Percentiles rank a stretch among this genome's conserved stretches.
These are phyloP conservation scores for Syrphus vitripennis DNA, from an alignment of 2,888 invertebrate species.

Conservation along the genomic window DNA sequence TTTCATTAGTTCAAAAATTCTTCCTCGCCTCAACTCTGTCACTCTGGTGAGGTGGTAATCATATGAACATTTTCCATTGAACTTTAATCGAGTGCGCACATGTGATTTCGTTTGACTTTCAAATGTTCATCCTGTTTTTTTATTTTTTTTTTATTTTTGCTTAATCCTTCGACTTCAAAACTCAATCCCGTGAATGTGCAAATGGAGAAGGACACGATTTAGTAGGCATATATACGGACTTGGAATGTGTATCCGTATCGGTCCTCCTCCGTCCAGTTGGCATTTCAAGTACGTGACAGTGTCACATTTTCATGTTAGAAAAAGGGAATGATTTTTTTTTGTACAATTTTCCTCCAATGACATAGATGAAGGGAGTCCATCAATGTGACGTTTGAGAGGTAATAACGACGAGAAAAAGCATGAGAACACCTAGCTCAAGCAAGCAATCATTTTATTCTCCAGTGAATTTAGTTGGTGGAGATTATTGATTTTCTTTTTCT, in stretches of 20 bases:
- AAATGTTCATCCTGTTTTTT: slow-evolving; percentile 20
- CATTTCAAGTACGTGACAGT: slow-evolving; percentile 4
- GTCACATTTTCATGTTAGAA: slow-evolving; percentile 17
- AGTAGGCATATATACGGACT: neutral
- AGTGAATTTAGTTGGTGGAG: neutral
- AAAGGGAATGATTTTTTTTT: slow-evolving; percentile 26
- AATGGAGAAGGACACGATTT: slow-evolving; percentile 7
- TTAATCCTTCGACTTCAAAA: slow-evolving; percentile 8
- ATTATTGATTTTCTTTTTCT: slow-evolving; percentile 52
- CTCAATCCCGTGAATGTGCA: slow-evolving; percentile 10
- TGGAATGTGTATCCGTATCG: neutral
- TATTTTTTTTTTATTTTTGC: neutral
- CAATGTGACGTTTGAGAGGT: slow-evolving; percentile 30
- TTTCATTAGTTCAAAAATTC: slow-evolving; percentile 4
- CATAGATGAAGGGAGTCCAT: neutral
- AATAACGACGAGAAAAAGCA: slow-evolving; percentile 46
- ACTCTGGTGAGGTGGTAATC: slow-evolving; percentile 37
- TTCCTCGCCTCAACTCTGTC: neutral
- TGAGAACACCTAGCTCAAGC: neutral
- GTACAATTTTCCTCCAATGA: slow-evolving; percentile 39
- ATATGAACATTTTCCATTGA: slow-evolving; percentile 44
- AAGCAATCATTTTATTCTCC: slow-evolving; percentile 45
- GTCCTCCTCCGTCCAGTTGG: slow-evolving; percentile 5
- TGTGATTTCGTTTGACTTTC: slow-evolving; percentile 52
- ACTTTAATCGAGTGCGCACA: slow-evolving; percentile 35